Percentiles rank a stretch among this genome's conserved stretches.
Evolutionary conservation across 1,140 invertebrate species (phyloP).

Genomic region (Ectropis grisescens): DNA sequence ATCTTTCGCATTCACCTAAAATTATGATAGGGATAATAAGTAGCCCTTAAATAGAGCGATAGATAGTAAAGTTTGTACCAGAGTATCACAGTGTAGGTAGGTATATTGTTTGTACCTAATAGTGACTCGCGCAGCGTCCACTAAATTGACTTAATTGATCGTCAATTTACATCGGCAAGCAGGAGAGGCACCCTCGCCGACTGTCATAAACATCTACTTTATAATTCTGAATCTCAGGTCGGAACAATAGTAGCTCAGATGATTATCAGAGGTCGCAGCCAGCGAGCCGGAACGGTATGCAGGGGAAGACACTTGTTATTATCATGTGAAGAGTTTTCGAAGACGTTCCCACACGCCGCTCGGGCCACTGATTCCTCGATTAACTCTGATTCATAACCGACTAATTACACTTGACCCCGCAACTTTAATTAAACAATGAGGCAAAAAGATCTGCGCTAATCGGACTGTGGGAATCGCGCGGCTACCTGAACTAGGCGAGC

Average conservation of each 20-base stretch:
- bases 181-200: no score
- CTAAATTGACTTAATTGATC: slow-evolving; percentile 12
- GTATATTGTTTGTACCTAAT: no score
- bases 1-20: no score
- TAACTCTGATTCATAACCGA: slow-evolving; percentile 57
- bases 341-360: slow-evolving; percentile 60
- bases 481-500: no score
- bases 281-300: slow-evolving; percentile 52
- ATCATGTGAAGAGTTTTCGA: slow-evolving; percentile 65
- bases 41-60: no score
- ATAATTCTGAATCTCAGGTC: slow-evolving; percentile 43
- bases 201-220: slow-evolving; percentile 24
- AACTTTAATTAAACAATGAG: slow-evolving; percentile 38
- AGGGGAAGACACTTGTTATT: slow-evolving; percentile 44
- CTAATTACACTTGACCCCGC: slow-evolving; percentile 51
- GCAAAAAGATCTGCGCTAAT: slow-evolving; percentile 8
- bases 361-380: slow-evolving; percentile 51
- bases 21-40: no score
- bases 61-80: no score
- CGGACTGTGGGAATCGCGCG: slow-evolving; percentile 10
- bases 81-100: no score
- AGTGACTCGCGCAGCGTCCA: no score
- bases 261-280: slow-evolving; percentile 57
- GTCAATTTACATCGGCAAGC: slow-evolving; percentile 10
- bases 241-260: slow-evolving; percentile 59